Evolutionary conservation across 2,113 vertebrate species (phyloP).

Genomic region (Aegithalos caudatus): DNA sequence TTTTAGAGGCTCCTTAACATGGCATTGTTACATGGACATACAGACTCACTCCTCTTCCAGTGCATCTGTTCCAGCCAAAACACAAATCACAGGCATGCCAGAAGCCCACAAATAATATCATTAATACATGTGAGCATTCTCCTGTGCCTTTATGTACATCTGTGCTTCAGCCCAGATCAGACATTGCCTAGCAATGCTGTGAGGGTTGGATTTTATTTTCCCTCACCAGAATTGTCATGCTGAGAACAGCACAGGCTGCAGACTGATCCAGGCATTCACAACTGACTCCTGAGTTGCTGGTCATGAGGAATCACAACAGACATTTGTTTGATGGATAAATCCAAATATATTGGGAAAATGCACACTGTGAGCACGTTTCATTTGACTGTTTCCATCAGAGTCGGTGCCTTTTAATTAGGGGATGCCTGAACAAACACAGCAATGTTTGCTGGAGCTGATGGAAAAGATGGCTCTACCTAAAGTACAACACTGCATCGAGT

Average conservation of each 20-base stretch:
- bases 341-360: neutral
- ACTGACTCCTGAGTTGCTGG: neutral
- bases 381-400: neutral
- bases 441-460: conserved; percentile 3
- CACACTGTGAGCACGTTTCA: neutral
- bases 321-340: conserved; percentile 15
- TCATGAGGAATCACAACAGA: neutral
- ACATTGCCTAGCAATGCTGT: neutral
- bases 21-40: neutral
- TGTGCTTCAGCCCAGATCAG: neutral
- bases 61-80: neutral
- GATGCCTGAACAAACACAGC: neutral
- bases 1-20: neutral
- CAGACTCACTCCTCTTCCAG: neutral
- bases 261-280: neutral
- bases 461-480: neutral
- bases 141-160: neutral
- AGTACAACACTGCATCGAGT: neutral
- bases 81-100: neutral
- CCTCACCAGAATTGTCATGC: neutral
- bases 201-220: neutral
- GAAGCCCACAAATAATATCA: neutral
- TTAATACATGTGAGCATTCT: neutral
- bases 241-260: neutral
- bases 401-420: conserved; percentile 2